Conservation (phyloP, 2,797 vertebrate species). For the Crenichthys baileyi region DNA sequence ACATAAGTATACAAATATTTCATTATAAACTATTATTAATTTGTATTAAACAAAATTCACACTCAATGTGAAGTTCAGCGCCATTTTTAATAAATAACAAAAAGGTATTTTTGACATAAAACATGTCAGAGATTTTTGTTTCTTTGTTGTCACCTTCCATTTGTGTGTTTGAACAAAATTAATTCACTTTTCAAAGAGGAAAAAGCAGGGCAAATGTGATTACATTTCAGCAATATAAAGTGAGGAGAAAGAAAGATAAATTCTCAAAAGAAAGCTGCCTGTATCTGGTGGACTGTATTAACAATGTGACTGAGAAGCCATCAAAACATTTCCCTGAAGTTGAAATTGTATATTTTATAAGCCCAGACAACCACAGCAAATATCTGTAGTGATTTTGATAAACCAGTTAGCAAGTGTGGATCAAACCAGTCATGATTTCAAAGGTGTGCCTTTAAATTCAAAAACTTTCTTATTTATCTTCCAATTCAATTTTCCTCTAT, state of each 20-base stretch:
- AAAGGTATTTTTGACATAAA: not conserved
- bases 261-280: constrained; percentile 54
- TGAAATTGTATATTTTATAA: constrained; percentile 76
- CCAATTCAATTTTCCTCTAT: constrained; percentile 38
- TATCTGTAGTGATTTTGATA: constrained; percentile 79
- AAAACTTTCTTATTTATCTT: constrained; percentile 67
- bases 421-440: constrained; percentile 72
- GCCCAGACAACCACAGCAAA: constrained; percentile 76
- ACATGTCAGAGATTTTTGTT: not conserved
- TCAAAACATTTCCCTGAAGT: constrained; percentile 74
- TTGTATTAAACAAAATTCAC: not conserved
- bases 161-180: constrained; percentile 21
- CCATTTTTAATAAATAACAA: not conserved
- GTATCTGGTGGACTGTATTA: constrained; percentile 57
- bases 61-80: not conserved
- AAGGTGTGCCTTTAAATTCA: constrained; percentile 76
- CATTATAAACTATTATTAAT: not conserved
- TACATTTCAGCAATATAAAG: constrained; percentile 54
- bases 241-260: constrained; percentile 42
- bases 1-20: not conserved
- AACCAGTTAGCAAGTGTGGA: constrained; percentile 79
- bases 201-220: constrained; percentile 38
- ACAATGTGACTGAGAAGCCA: constrained; percentile 67
- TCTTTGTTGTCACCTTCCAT: constrained; percentile 9
- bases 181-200: constrained; percentile 11